These are phyloP conservation scores for Gila robusta DNA, from an alignment of 2,797 vertebrate genomes.

Conservation along the genomic window DNA sequence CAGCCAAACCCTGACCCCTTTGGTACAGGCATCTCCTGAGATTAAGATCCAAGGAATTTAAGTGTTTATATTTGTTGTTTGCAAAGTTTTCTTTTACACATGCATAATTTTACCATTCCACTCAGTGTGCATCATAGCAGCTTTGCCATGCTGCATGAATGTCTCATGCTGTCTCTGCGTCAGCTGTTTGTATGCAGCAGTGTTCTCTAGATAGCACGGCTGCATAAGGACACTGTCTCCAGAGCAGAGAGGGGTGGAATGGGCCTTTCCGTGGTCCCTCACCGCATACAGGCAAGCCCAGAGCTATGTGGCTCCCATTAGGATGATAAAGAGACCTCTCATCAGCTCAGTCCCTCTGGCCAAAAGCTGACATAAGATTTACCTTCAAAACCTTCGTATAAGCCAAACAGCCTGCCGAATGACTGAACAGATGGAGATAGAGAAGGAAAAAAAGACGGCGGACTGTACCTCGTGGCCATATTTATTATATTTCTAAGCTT, in stretches of 20 bases:
- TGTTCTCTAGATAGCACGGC: constrained; percentile 12
- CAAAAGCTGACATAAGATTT: constrained; percentile 80
- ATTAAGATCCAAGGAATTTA: background rate
- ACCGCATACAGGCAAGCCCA: constrained; percentile 66
- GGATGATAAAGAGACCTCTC: constrained; percentile 86
- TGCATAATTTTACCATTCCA: constrained; percentile 27
- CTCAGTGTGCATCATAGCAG: constrained; percentile 10
- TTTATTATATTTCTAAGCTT: constrained; percentile 76
- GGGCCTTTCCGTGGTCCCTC: constrained; percentile 53
- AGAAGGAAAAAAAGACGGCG: constrained; percentile 19
- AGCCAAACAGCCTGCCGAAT: constrained; percentile 47
- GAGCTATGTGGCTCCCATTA: constrained; percentile 80
- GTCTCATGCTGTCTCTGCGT: constrained; percentile 38
- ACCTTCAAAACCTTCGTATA: constrained; percentile 78
- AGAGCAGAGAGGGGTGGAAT: constrained; percentile 55
- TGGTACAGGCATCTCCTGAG: background rate
- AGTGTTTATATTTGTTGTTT: constrained; percentile 20
- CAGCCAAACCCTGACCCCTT: background rate
- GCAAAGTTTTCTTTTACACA: background rate
- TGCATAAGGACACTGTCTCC: constrained; percentile 49
- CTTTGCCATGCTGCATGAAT: constrained; percentile 24
- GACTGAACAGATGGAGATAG: constrained; percentile 48
- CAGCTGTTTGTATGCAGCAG: constrained; percentile 48
- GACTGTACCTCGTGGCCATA: constrained; percentile 68
- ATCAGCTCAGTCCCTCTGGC: constrained; percentile 80